These are phyloP conservation scores for Tetanocera ferruginea DNA, from an alignment of 2,888 invertebrate species.

Conservation along the genomic window DNA sequence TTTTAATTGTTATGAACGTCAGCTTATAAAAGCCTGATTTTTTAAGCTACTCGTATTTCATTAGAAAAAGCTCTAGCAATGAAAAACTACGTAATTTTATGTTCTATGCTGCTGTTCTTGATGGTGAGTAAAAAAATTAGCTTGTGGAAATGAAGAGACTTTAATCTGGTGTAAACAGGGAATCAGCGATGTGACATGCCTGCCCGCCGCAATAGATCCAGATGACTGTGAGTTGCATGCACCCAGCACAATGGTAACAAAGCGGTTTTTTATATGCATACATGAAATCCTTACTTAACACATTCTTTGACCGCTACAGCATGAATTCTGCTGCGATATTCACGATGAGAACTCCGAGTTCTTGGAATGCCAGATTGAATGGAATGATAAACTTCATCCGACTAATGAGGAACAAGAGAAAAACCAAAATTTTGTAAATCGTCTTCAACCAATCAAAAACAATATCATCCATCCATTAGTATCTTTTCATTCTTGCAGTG, in stretches of 20 bases:
- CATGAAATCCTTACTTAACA: too few relatives aligned
- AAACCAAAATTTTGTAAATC: conserved; percentile 54
- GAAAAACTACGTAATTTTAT: neutral
- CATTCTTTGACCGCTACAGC: too few relatives aligned
- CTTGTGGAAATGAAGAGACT: neutral
- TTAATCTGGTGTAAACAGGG: neutral
- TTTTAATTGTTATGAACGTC: too few relatives aligned
- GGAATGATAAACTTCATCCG: conserved; percentile 50
- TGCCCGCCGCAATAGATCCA: conserved; percentile 31
- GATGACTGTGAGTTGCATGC: conserved; percentile 56
- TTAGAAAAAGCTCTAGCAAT: too few relatives aligned
- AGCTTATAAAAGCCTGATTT: too few relatives aligned
- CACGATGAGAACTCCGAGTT: conserved; percentile 58
- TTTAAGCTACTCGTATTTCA: too few relatives aligned
- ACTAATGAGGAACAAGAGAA: conserved; percentile 49
- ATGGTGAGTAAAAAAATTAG: neutral
- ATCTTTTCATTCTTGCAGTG: conserved; percentile 50
- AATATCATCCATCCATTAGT: neutral
- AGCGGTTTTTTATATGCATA: neutral
- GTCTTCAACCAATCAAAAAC: neutral
- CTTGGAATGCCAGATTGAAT: conserved; percentile 53
- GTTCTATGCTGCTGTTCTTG: neutral
- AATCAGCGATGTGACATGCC: neutral
- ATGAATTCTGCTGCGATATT: conserved; percentile 59
- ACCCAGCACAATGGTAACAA: conserved; percentile 54